Conservation (phyloP, 2,113 vertebrate genomes). For the Falco punctatus region DNA sequence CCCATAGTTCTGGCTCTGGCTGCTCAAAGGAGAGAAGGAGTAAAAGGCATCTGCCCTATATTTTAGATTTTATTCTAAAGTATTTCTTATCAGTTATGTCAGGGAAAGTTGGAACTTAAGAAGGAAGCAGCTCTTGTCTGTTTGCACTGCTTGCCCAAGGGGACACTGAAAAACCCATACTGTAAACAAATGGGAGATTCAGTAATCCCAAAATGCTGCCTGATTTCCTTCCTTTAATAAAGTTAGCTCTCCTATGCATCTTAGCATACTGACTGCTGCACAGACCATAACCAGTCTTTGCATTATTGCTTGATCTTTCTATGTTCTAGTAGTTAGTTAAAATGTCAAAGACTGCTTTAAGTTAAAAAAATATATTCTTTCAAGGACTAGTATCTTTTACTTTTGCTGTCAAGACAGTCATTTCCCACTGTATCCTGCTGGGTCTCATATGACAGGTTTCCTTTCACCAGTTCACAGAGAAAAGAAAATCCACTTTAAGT, state of each 20-base stretch:
- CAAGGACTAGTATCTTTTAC: background rate
- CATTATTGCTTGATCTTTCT: background rate
- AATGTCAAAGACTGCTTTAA: background rate
- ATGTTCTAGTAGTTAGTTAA: background rate
- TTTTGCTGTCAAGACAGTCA: background rate
- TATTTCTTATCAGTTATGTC: background rate
- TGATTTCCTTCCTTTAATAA: background rate
- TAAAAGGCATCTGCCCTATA: background rate
- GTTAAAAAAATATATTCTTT: background rate
- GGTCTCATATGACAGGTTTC: background rate
- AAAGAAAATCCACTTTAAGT: background rate
- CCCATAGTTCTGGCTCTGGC: background rate
- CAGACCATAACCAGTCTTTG: background rate
- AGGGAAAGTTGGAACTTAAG: background rate
- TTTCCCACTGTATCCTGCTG: background rate
- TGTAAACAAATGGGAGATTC: background rate
- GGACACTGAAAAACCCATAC: background rate
- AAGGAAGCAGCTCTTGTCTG: background rate
- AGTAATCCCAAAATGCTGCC: background rate
- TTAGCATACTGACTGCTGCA: background rate
- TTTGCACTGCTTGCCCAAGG: background rate
- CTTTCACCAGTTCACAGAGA: background rate
- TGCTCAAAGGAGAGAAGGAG: background rate
- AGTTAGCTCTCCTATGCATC: background rate
- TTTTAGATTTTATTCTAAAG: slow-evolving; percentile 25